Conservation (phyloP, 2,888 invertebrate species). For the Phrixothrix hirtus region DNA sequence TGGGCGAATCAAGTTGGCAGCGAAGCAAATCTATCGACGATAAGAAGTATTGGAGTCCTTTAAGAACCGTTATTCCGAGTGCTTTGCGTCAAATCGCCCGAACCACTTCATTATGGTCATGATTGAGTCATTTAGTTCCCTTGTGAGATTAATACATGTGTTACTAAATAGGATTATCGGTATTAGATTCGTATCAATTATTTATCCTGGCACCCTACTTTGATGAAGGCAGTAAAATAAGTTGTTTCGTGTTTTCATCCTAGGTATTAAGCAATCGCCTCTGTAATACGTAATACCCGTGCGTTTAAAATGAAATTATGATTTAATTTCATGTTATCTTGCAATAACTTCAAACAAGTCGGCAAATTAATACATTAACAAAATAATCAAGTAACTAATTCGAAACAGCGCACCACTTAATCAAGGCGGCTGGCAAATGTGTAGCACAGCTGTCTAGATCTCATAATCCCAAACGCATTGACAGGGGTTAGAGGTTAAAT, state of each 20-base stretch:
- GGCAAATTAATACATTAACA: conserved; percentile 37
- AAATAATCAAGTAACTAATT: conserved; percentile 38
- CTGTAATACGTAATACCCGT: too few species aligned
- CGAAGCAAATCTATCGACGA: conserved; percentile 48
- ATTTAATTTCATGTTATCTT: neutral
- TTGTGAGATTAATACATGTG: conserved; percentile 55
- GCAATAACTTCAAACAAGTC: conserved; percentile 8
- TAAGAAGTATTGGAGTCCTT: conserved; percentile 50
- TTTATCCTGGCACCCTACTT: conserved; percentile 8
- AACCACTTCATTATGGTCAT: conserved; percentile 54
- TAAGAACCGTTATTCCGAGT: conserved; percentile 43
- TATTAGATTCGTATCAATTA: conserved; percentile 23
- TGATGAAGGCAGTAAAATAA: too few species aligned
- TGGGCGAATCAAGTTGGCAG: conserved; percentile 33
- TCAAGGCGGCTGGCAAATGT: conserved; percentile 46
- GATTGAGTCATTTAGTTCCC: conserved; percentile 55
- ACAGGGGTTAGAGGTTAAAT: conserved; percentile 55
- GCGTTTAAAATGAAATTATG: too few species aligned
- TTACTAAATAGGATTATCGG: conserved; percentile 31
- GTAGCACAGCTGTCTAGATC: conserved; percentile 53
- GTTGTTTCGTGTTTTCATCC: too few species aligned
- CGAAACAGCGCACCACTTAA: conserved; percentile 32
- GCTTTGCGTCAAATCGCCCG: conserved; percentile 47
- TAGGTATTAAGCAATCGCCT: too few species aligned
- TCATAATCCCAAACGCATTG: conserved; percentile 52